A percentile compares a stretch with the other conserved stretches of the same genome.
phyloP scores from a whole-genome alignment of 2,113 vertebrate species.

The Typhlomys cinereus region DNA sequence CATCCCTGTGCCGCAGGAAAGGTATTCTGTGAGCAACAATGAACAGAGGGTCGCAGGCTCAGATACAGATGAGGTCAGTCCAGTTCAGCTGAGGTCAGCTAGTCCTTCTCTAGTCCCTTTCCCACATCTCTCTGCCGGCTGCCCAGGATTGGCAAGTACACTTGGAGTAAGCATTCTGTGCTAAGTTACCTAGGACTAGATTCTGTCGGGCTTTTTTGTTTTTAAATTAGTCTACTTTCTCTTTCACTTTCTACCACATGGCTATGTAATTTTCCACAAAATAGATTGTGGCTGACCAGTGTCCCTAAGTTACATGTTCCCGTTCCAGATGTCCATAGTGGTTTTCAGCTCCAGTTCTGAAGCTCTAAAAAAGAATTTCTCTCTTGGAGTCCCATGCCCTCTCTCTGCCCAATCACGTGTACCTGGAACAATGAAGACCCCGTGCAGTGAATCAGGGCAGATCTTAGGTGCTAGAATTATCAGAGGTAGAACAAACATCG shows the following conservation, averaged over 20 bases:
- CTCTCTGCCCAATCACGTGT: background rate
- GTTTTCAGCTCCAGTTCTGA: constrained; percentile 1
- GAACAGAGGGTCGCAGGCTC: background rate
- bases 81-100: background rate
- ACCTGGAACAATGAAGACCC: background rate
- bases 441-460: background rate
- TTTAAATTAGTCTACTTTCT: background rate
- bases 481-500: background rate
- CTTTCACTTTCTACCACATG: background rate
- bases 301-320: background rate
- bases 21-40: background rate
- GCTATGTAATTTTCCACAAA: background rate
- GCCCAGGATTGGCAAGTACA: background rate
- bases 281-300: background rate
- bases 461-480: background rate
- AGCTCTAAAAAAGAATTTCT: background rate
- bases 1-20: background rate
- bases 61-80: background rate
- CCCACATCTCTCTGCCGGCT: background rate
- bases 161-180: background rate
- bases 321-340: background rate
- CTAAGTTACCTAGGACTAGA: background rate
- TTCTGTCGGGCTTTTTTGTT: background rate
- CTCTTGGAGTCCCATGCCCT: background rate
- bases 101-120: background rate